Base-by-base conservation (phyloP, 2,888 invertebrate genomes). In the Mesodorylaimus sp. region DNA sequence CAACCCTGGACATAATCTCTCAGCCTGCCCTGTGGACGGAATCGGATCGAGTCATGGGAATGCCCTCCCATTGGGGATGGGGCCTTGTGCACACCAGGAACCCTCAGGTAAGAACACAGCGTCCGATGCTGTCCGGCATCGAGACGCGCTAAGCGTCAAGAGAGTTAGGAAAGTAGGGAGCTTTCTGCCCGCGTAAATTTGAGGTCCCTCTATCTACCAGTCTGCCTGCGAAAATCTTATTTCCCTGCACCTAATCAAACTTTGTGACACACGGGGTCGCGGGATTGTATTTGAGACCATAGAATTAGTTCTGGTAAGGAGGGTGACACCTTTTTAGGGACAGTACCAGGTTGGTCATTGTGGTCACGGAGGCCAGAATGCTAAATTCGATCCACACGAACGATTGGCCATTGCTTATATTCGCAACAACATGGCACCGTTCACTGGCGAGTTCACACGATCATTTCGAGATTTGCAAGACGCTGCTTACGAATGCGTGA, bases 281-380 rank as follows among this genome's bases (percentile, higher is more conserved):
- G n/a, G n/a, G n/a, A n/a, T n/a, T n/a, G n/a, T n/a, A n/a, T n/a
- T n/a, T n/a, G n/a, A n/a, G n/a, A n/a, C n/a, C n/a, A n/a, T n/a
- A n/a, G n/a, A n/a, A n/a, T n/a, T n/a, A n/a, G n/a, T n/a, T n/a
- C n/a, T n/a, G n/a, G n/a, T n/a, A n/a, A n/a, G n/a, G n/a, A n/a
- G n/a, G n/a, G n/a, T n/a, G n/a, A n/a, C n/a, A n/a, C n/a, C n/a
- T 29, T 54, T 54, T 36, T 54, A 60, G 59, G 58, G 58, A 5
- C 29, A 52, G 26, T 56, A 56, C 53, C 58, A 61, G 54, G 54
- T 63, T 47, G 69, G 69, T n/a, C 63, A 66, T 52, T 60, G 64
- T 3, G 69, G 69, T 1, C 65, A 62, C 45, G 69, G 69, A 3
- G 68, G 68, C 5, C 68, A 68, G 56, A 63, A 61, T 52, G 61